Evolutionary conservation across 1,140 invertebrate species (phyloP), one percentile per base, ranked within the genome.

Genomic region (Stratiolaelaps scimitus): DNA sequence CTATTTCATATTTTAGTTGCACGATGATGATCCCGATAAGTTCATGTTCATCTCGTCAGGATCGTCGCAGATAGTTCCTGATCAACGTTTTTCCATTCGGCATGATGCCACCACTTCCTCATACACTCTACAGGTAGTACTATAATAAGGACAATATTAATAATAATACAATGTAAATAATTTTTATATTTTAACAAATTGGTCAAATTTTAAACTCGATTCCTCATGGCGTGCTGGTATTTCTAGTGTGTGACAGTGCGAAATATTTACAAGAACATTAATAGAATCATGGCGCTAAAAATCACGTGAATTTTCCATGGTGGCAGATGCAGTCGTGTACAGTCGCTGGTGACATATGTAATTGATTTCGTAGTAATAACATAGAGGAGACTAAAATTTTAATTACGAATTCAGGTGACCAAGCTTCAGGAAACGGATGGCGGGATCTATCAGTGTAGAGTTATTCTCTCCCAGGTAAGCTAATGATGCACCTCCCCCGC

Each of bases 361-460:
- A 40, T n/a, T n/a, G n/a, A n/a, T n/a, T n/a, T n/a, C n/a, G n/a
- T n/a, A n/a, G n/a, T n/a, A n/a, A n/a, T n/a, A n/a, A n/a, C n/a
- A n/a, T n/a, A n/a, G n/a, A n/a, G n/a, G n/a, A n/a, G 34, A 10
- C 34, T 6, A 40, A 6, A 40, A 40, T 40, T 40, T 6, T 40
- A 4, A 40, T 40, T 10, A 40, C 72, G 69, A 7, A 74, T 77
- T 66, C 74, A 88, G 83, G 85, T 92, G 13, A 91, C 89, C 76
- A 89, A 93, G 72, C 89, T 93, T 64, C 89, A 93, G 80, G 90
- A 94, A 76, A 91, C 87, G 0, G 90, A 94, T 75, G 87, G 87
- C 0, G 90, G 88, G 26, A 82, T 80, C 70, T 93, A 93, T 74
- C 83, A 85, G 65, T 94, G 91, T 71, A 85, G 91, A 76, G 84